A percentile compares a stretch with the other conserved stretches of the same genome.
Conservation (phyloP, 2,113 vertebrate genomes). For the Numenius arquata region DNA sequence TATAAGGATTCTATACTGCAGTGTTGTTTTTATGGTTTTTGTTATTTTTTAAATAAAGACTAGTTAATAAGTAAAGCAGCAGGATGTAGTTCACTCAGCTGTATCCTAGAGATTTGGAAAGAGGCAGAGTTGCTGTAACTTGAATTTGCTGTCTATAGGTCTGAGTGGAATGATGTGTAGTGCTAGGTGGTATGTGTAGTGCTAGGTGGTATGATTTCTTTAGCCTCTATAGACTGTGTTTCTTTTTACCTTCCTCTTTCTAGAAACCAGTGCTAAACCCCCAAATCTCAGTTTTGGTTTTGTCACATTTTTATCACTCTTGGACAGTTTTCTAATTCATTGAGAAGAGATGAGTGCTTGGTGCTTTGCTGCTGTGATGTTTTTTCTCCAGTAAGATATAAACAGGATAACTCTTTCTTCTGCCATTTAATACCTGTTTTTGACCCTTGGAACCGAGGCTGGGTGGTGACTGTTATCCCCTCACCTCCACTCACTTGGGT, state of each 20-base stretch:
- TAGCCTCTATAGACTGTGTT: background rate
- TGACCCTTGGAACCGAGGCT: background rate
- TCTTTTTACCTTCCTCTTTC: background rate
- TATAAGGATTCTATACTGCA: background rate
- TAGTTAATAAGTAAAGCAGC: background rate
- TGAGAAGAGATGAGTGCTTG: background rate
- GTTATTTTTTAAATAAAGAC: background rate
- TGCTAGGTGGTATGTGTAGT: background rate
- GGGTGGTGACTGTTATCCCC: background rate
- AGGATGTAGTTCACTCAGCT: background rate
- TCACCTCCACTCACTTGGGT: rapidly evolving
- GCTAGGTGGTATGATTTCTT: background rate
- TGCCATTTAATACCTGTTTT: background rate
- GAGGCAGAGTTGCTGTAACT: background rate
- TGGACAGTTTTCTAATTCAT: background rate
- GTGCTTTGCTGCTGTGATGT: background rate
- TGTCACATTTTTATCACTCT: background rate
- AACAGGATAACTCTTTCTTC: background rate
- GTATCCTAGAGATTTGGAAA: background rate
- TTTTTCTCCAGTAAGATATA: background rate
- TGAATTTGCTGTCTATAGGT: background rate
- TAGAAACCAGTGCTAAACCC: background rate
- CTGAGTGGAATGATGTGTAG: background rate
- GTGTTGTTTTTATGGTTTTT: background rate
- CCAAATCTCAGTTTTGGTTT: background rate